Evolutionary conservation across 2,888 invertebrate genomes (phyloP), one percentile per base, ranked within the genome.

Genomic region (Neuroscelio doddi): DNA sequence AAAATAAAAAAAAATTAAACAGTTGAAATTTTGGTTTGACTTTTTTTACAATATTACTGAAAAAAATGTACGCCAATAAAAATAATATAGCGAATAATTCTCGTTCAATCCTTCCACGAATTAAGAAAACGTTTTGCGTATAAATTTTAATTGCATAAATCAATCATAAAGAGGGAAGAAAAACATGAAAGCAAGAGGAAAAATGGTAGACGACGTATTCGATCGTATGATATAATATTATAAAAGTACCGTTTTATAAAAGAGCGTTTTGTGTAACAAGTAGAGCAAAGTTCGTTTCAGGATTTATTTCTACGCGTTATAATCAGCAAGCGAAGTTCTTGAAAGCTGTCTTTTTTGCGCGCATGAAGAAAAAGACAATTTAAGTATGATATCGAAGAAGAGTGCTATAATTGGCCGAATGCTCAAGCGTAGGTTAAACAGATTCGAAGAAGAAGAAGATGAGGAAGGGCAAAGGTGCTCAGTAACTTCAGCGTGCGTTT

Each of bases 401-500:
- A 72, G 73, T 77, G 51, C 49, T 68, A 61, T 68, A 79, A 79
- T 80, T 77, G 79, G 72, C 64, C 72, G 70, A 75, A 74, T 72
- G 59, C 70, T 72, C 57, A 46, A 51, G 29, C 46, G 50, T 47
- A 49, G 64, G 53, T 55, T 61, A 53, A 63, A 41, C 41, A n/a
- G 26, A 21, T 12, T 24, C 24, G 41, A n/a, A 12, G 12, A 7
- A 12, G 32, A 29, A 36, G 50, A 47, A 50, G 44, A 46, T 46
- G 64, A 50, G 32, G 61, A 32, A 24, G 68, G 34, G 47, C 29
- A 39, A 47, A 50, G 64, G 46, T 45, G 61, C 42, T 73, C 74
- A 74, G 59, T 47, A 67, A 63, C 67, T 77, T 73, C 74, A 78
- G 76, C 76, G 72, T 70, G 81, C 82, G 79, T 84, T 84, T 83